Evolutionary conservation across 2,888 invertebrate species (phyloP).

Genomic region (Lasioglossum villosulum): DNA sequence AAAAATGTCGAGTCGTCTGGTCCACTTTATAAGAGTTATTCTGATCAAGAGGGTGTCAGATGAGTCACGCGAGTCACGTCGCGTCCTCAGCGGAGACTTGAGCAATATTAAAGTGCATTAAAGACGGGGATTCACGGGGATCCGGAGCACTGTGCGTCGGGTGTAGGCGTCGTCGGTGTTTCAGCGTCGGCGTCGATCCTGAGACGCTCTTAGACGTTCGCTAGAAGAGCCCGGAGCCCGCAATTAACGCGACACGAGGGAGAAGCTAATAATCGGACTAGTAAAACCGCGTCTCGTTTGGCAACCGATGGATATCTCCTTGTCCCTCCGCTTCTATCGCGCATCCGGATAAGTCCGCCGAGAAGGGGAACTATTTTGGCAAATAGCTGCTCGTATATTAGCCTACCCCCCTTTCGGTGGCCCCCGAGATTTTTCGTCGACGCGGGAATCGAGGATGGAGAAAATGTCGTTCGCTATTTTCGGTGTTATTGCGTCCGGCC

Average conservation of each 20-base stretch:
- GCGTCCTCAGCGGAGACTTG: background rate
- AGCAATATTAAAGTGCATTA: background rate
- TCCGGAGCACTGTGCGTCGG: background rate
- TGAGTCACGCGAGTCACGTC: background rate
- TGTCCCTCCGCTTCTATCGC: background rate
- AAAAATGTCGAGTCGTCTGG: background rate
- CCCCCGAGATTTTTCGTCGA: conserved; percentile 52
- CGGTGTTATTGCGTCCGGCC: conserved; percentile 79
- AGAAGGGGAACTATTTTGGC: conserved; percentile 79
- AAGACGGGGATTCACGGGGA: background rate
- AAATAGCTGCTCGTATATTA: conserved; percentile 77
- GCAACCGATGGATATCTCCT: conserved; percentile 79
- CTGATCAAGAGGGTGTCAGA: background rate
- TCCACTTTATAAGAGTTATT: background rate
- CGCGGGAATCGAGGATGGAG: conserved; percentile 68
- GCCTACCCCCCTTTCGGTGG: conserved; percentile 40
- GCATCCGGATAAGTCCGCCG: conserved; percentile 8
- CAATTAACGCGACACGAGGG: conserved; percentile 64
- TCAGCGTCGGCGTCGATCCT: background rate
- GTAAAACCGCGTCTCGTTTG: conserved; percentile 71
- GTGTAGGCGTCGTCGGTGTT: background rate
- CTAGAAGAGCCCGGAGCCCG: conserved; percentile 33
- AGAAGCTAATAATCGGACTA: conserved; percentile 63
- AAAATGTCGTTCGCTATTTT: conserved; percentile 83
- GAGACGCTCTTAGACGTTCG: conserved; percentile 1